phyloP scores from a whole-genome alignment of 92 coral and sea anemone species.

The Galaxea fascicularis region DNA sequence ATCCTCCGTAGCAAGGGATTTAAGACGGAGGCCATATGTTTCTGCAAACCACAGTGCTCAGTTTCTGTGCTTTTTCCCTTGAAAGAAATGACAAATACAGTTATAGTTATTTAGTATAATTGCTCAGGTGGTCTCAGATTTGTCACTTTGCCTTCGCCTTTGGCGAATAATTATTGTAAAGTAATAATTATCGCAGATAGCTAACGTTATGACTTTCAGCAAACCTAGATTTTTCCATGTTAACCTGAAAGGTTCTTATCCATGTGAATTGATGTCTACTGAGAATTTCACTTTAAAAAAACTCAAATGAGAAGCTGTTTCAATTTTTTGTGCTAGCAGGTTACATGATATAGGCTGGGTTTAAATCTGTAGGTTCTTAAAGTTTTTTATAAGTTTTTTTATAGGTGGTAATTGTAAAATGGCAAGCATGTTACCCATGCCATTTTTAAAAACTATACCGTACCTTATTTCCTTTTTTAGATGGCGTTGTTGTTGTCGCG shows the following conservation, averaged over 20 bases:
- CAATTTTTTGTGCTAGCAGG: too few species aligned
- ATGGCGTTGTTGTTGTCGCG: not conserved
- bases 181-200: not conserved
- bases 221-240: too few species aligned
- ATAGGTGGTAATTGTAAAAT: too few species aligned
- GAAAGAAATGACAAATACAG: not conserved
- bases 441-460: not conserved
- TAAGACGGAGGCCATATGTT: not conserved
- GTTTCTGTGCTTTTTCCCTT: not conserved
- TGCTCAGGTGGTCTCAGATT: too few species aligned
- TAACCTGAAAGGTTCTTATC: too few species aligned
- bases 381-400: too few species aligned
- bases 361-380: not conserved
- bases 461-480: not conserved
- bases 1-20: not conserved
- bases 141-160: too few species aligned
- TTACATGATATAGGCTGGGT: too few species aligned
- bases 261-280: too few species aligned
- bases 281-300: too few species aligned
- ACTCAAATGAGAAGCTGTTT: not conserved
- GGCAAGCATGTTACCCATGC: not conserved
- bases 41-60: not conserved
- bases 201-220: too few species aligned
- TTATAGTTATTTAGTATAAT: too few species aligned
- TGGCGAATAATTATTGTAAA: not conserved